Evolutionary conservation across 2,113 vertebrate species (phyloP).

Genomic region (Anolis carolinensis): DNA sequence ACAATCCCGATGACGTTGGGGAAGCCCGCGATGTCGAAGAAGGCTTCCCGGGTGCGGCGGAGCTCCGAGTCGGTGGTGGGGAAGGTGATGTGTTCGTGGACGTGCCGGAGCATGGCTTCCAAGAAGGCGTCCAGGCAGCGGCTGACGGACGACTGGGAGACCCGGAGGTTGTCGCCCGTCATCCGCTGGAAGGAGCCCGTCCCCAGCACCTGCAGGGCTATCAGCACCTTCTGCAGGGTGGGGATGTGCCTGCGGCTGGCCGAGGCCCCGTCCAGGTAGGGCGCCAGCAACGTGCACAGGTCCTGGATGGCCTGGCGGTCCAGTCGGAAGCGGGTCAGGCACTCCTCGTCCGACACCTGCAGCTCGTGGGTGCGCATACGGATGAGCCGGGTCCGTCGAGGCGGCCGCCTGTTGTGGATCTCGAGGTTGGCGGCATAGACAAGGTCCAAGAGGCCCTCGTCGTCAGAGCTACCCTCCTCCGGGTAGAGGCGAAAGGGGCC

Average conservation of each 20-base stretch:
- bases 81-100: slow-evolving; percentile 38
- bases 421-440: slow-evolving; percentile 37
- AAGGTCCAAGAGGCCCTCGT: slow-evolving; percentile 33
- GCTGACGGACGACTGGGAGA: slow-evolving; percentile 34
- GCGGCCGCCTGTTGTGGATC: slow-evolving; percentile 31
- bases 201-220: slow-evolving; percentile 25
- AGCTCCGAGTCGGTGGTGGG: slow-evolving; percentile 31
- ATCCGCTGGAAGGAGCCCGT: slow-evolving; percentile 38
- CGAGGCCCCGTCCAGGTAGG: slow-evolving; percentile 18
- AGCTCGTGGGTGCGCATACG: slow-evolving; percentile 38
- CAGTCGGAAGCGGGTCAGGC: slow-evolving; percentile 35
- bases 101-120: slow-evolving; percentile 32
- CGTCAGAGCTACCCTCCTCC: slow-evolving; percentile 33
- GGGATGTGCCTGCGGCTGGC: slow-evolving; percentile 35
- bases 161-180: slow-evolving; percentile 35
- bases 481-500: slow-evolving; percentile 26
- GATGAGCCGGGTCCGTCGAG: slow-evolving; percentile 34
- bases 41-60: slow-evolving; percentile 18
- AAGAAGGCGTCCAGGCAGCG: slow-evolving; percentile 33
- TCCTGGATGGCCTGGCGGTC: slow-evolving; percentile 41
- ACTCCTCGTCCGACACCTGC: slow-evolving; percentile 37
- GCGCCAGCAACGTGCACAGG: slow-evolving; percentile 25
- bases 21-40: slow-evolving; percentile 34
- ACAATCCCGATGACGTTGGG: slow-evolving; percentile 34
- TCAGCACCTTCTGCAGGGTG: slow-evolving; percentile 25